phyloP scores from a whole-genome alignment of 2,113 vertebrate genomes.

The Oxygymnocypris stewartii region DNA sequence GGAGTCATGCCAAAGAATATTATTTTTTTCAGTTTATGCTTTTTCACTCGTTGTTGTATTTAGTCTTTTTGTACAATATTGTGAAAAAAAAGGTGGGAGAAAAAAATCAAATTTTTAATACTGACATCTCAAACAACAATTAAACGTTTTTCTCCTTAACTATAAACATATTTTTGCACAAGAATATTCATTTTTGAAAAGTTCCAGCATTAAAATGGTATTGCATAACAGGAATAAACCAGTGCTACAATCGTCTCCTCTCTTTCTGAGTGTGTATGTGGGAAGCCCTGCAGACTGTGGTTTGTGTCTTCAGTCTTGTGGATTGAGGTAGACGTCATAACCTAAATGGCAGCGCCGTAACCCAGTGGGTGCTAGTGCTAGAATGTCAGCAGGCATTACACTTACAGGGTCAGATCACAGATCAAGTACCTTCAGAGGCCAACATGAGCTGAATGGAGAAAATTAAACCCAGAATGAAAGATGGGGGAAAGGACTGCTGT shows the following conservation, averaged over 20 bases:
- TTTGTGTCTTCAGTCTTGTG: not conserved
- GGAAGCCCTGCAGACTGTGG: not conserved
- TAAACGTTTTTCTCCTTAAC: no score
- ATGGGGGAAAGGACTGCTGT: not conserved
- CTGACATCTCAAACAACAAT: not conserved
- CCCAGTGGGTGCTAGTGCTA: conserved; percentile 22
- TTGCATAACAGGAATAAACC: no score
- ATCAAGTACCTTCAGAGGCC: not conserved
- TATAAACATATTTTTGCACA: no score
- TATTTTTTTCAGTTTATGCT: not conserved
- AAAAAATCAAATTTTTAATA: not conserved
- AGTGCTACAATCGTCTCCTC: not conserved
- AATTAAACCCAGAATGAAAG: not conserved
- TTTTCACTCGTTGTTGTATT: not conserved
- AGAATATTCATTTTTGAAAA: no score
- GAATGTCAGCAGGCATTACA: conserved; percentile 38
- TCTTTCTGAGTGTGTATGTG: not conserved
- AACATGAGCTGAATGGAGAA: not conserved
- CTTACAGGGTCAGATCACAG: conserved; percentile 25
- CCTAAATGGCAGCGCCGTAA: not conserved
- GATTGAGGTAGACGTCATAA: not conserved
- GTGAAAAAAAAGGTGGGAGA: not conserved
- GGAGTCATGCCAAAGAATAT: not conserved
- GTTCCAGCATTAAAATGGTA: no score
- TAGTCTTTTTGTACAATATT: not conserved